Base-by-base conservation (phyloP, 2,797 vertebrate species). In the Ceryle rudis region DNA sequence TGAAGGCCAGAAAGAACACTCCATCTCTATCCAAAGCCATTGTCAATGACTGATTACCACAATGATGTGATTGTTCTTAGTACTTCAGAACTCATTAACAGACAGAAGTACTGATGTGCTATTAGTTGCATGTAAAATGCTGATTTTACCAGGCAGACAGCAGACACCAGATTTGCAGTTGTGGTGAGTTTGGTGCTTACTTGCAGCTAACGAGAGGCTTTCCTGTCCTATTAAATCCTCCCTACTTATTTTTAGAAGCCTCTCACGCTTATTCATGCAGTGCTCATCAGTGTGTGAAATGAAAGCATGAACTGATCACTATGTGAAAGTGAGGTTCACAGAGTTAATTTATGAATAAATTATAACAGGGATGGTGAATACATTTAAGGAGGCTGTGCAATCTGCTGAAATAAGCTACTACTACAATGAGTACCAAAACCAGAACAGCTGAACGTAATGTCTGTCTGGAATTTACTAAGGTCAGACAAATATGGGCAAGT, bases 281-380 rank as follows among this genome's bases (percentile, higher is more conserved):
- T 47, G 81, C 19, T 94, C 39, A 83, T 92, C 69, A 94, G 3
- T 21, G 84, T 91, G 87, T 96, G 85, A 94, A 95, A 97, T 96
- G 85, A 93, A 81, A 92, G 26, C 72, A 66, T 69, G 75, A 94
- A 66, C 52, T 81, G 69, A 93, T 96, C 69, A 75, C 71, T 61
- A 69, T 33, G 49, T 85, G 65, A 92, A 94, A 95, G 41, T 1
- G 1, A 96, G 72, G 91, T 87, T 95, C 92, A 82, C 35, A 61
- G 49, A 93, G 72, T 75, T 94, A 95, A 91, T 92, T 86, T 75
- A 77, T 79, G 66, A 84, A 95, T 90, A 95, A 93, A 92, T 93
- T 93, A 81, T 61, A 62, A 19, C 52, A 72, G 28, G 35, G 46
- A n/a, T 89, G 58, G 62, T 62, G 75, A 78, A 92, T 69, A 52